These are phyloP conservation scores for Lutraria rhynchaena DNA, from an alignment of 1,140 invertebrate species.

Conservation along the genomic window DNA sequence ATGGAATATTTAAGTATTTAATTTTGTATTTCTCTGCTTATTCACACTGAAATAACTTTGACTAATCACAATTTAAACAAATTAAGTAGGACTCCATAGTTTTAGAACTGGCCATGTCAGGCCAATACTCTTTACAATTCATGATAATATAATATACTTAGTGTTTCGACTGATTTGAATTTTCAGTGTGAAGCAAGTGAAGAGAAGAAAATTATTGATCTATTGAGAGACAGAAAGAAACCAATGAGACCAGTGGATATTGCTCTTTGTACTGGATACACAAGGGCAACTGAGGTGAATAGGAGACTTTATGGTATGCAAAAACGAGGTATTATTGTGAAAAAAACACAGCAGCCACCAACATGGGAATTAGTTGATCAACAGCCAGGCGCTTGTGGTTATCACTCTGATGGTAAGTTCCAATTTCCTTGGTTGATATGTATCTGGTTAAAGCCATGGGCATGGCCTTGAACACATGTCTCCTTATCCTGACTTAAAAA, in stretches of 20 bases:
- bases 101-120: background rate
- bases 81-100: too few species aligned
- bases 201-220: slow-evolving; percentile 26
- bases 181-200: slow-evolving; percentile 13
- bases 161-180: too few species aligned
- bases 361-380: slow-evolving; percentile 33
- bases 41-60: too few species aligned
- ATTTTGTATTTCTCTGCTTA: too few species aligned
- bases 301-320: slow-evolving; percentile 55
- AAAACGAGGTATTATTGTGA: slow-evolving; percentile 15
- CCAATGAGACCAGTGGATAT: slow-evolving; percentile 53
- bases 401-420: background rate
- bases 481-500: too few species aligned
- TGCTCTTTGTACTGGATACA: slow-evolving; percentile 47
- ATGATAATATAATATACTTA: background rate
- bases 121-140: background rate
- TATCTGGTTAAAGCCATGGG: background rate
- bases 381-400: background rate
- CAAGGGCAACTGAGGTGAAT: slow-evolving; percentile 52
- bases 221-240: background rate
- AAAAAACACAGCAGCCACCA: slow-evolving; percentile 31
- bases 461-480: too few species aligned
- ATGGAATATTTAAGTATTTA: too few species aligned
- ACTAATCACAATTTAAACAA: too few species aligned
- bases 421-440: background rate